Base-by-base conservation (phyloP, 2,888 invertebrate species). In the Diaphora mendica region DNA sequence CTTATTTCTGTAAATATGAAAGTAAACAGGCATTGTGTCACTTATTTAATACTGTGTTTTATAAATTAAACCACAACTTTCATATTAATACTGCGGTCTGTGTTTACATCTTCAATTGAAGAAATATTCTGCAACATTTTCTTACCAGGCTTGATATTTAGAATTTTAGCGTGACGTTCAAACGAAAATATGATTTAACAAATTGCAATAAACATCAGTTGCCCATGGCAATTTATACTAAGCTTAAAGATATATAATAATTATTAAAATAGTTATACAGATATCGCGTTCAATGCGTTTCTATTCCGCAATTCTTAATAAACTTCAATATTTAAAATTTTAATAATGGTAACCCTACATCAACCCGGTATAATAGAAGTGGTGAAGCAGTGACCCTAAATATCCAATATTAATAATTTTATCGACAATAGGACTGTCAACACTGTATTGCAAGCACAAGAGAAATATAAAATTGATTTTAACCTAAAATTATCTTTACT, bases 311-410 rank as follows among this genome's bases (percentile, higher is more conserved):
- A 33, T 33, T 64, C 30, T 64, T 30, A 20, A 33, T 33, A 64
- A 33, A 20, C 3, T 17, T 33, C 3, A 51, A 51, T 51, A 48
- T 33, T 15, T 30, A 17, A 39, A 68, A 55, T 23, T 55, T 26
- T 20, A 23, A 35, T 3, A 42, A 39, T 33, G 15, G 15, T 51
- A 84, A n/a, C 82, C 80, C 77, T 82, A 68, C 33, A 67, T n/a
- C 64, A 77, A 76, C 76, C 75, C 66, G 75, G 77, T 78, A 77
- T 55, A 69, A 17, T 66, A 76, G 75, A 78, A 75, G 79, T 71
- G 73, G 74, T 77, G 70, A 68, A 73, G 65, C 71, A 75, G 42
- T 69, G 71, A 70, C 66, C 69, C 23, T n/a, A 59, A 59, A 26
- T 59, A 59, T 26, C n/a, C n/a, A 59, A 26, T 59, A 59, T 59